Evolutionary conservation across 1,140 invertebrate genomes (phyloP), one percentile per base, ranked within the genome.

Genomic region (Ephestia elutella): DNA sequence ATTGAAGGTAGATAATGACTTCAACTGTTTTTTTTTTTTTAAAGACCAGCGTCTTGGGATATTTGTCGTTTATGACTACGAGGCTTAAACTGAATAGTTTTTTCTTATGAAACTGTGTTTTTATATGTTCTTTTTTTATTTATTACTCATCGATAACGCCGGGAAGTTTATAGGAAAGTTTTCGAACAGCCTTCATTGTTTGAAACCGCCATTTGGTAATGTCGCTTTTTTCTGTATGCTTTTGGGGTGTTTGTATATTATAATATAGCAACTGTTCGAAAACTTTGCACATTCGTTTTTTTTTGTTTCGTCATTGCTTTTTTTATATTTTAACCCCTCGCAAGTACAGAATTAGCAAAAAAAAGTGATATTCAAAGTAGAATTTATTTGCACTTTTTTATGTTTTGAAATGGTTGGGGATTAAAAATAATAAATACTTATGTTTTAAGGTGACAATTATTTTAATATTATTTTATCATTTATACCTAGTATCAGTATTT

Each of bases 151-250:
- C 71, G 68, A 77, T 74, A 63, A 62, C 69, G 70, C 57, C n/a
- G 73, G 68, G 71, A 72, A 63, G 60, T 75, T 77, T 70, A 66
- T 77, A 32, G 9, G 89, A 92, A 92, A 92, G 91, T 92, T 93
- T 92, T 92, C 91, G 92, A 93, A 92, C 91, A 91, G 91, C 90
- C 91, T 90, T 90, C 91, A 91, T 84, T 87, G 82, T 86, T 86
- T 89, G 86, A 80, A 86, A 89, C 89, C 90, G 90, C 88, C 80
- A 86, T 87, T 81, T 80, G 80, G 68, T 70, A 65, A 73, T 72
- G 61, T 69, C 72, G 73, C 74, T 77, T 10, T 74, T 57, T 73
- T 80, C 66, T 69, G 63, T 68, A 70, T 78, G 62, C 70, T 81
- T 75, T 83, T 77, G 69, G 65, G 69, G 66, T 79, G 68, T 81